Conservation (phyloP, 2,888 invertebrate species). For the Tortricodes alternella region DNA sequence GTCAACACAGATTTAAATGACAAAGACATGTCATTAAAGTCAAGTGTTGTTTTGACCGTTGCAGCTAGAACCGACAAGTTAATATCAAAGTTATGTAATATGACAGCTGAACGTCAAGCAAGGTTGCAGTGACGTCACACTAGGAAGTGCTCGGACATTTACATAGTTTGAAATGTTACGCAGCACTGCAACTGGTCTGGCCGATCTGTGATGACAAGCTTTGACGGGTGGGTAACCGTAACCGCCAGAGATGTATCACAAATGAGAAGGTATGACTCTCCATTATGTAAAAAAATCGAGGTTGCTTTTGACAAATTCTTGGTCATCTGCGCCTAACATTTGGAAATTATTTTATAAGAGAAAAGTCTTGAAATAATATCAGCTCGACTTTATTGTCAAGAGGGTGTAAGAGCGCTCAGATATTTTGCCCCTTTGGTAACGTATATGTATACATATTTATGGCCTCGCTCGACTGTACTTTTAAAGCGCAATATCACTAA, state of each 20-base stretch:
- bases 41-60: conserved; percentile 22
- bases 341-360: no score
- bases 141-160: conserved; percentile 27
- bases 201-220: conserved; percentile 19
- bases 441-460: no score
- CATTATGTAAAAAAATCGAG: conserved; percentile 23
- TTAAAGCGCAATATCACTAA: no score
- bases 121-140: conserved; percentile 28
- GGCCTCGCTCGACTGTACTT: no score
- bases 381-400: no score
- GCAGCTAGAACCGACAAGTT: conserved; percentile 12
- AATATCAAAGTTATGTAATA: conserved; percentile 22
- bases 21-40: conserved; percentile 9
- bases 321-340: neutral
- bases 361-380: no score
- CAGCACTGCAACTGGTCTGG: conserved; percentile 16
- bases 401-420: no score
- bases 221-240: conserved; percentile 23
- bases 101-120: conserved; percentile 28
- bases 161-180: conserved; percentile 29
- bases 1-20: conserved; percentile 15
- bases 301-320: neutral
- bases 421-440: no score
- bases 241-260: conserved; percentile 18
- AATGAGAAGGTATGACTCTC: conserved; percentile 14